A percentile compares a stretch with the other conserved stretches of the same genome.
phyloP scores from a whole-genome alignment of 2,888 invertebrate species.

The Drosophila gaucha region DNA sequence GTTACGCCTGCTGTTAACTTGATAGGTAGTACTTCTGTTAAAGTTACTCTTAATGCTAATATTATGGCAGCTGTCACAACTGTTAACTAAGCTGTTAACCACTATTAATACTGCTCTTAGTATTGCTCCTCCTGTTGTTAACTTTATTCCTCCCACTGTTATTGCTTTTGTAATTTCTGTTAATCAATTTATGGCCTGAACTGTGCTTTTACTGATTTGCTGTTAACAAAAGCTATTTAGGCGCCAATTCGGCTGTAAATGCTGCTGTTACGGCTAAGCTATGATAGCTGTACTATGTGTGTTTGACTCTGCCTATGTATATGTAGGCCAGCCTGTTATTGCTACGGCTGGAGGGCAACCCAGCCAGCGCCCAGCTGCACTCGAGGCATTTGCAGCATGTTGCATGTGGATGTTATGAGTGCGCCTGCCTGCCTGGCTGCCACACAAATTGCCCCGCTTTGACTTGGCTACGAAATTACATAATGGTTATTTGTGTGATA shows the following conservation, averaged over 20 bases:
- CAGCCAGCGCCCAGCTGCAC: slow-evolving; percentile 20
- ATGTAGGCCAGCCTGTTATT: slow-evolving; percentile 56
- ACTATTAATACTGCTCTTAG: no score
- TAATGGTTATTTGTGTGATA: slow-evolving; percentile 67
- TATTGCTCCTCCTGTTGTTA: background rate
- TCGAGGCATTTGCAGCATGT: slow-evolving; percentile 11
- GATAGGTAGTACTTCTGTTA: no score
- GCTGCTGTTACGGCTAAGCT: slow-evolving; percentile 3
- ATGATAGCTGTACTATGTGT: background rate
- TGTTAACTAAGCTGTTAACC: no score
- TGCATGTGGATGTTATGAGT: slow-evolving; percentile 42
- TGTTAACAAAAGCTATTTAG: background rate
- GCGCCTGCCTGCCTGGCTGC: slow-evolving; percentile 16
- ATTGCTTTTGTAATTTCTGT: background rate
- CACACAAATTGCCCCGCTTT: slow-evolving; percentile 54
- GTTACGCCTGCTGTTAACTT: background rate
- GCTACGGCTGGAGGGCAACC: slow-evolving; percentile 32
- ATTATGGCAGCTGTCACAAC: no score
- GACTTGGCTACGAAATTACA: slow-evolving; percentile 58
- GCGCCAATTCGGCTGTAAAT: background rate
- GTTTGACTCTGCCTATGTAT: slow-evolving; percentile 1
- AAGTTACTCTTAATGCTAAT: no score
- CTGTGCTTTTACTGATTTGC: background rate
- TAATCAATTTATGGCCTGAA: background rate
- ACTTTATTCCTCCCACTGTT: background rate